Conservation (phyloP, 2,888 invertebrate species). For the Ganaspis brasiliensis region DNA sequence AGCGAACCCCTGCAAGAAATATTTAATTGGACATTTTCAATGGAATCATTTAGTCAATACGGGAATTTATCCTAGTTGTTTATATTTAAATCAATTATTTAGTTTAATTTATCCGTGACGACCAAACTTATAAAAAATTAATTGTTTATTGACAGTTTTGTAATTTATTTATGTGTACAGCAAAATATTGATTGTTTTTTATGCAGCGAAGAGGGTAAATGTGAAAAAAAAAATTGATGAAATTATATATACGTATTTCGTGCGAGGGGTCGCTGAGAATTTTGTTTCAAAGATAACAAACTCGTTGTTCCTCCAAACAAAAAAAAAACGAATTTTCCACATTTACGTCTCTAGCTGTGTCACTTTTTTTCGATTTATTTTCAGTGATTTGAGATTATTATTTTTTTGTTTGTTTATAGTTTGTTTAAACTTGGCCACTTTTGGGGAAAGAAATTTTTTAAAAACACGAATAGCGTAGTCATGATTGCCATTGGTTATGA, state of each 20-base stretch:
- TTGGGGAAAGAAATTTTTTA: background rate
- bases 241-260: background rate
- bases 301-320: constrained; percentile 14
- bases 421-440: background rate
- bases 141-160: too few species aligned
- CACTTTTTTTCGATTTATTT: background rate
- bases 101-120: background rate
- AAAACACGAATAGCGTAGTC: background rate
- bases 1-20: constrained; percentile 39
- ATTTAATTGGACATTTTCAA: constrained; percentile 7
- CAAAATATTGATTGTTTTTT: too few species aligned
- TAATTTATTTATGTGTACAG: too few species aligned
- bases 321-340: constrained; percentile 2
- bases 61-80: constrained; percentile 1
- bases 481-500: background rate
- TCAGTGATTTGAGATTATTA: constrained; percentile 5
- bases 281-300: background rate
- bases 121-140: too few species aligned
- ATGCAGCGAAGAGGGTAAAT: too few species aligned
- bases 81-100: constrained; percentile 1
- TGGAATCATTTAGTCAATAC: background rate
- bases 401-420: background rate
- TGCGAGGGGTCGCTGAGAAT: constrained; percentile 4
- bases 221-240: too few species aligned
- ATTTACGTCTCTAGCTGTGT: background rate